Conservation (phyloP, 92 coral and sea anemone species). For the Phenganax subtilis region DNA sequence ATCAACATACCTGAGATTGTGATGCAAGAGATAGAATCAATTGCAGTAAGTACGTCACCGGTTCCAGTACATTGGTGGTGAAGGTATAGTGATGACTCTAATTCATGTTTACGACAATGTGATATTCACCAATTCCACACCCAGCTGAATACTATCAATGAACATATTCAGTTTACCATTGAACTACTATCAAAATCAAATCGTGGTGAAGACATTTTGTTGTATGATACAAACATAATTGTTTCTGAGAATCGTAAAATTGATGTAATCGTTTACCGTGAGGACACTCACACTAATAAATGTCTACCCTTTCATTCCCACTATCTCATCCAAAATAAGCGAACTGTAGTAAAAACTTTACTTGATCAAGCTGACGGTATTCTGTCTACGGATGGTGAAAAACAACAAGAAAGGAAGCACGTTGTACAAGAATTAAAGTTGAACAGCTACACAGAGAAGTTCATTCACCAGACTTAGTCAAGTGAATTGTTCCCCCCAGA, state of each 20-base stretch:
- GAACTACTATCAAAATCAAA: slow-evolving; percentile 12
- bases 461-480: not conserved
- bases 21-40: not conserved
- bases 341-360: slow-evolving; percentile 28
- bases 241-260: no score
- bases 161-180: slow-evolving; percentile 25
- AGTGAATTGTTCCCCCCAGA: not conserved
- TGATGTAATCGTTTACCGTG: slow-evolving; percentile 11
- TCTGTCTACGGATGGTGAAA: not conserved
- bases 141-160: slow-evolving; percentile 17
- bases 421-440: not conserved
- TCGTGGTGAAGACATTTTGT: not conserved
- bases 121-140: slow-evolving; percentile 14
- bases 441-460: not conserved
- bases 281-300: slow-evolving; percentile 28
- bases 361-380: slow-evolving; percentile 13
- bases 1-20: slow-evolving; percentile 37
- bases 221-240: not conserved
- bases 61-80: slow-evolving; percentile 29
- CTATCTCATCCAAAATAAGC: slow-evolving; percentile 23
- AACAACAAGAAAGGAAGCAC: not conserved
- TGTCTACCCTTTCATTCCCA: slow-evolving; percentile 27
- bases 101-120: not conserved
- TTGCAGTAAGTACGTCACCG: slow-evolving; percentile 13
- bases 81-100: slow-evolving; percentile 28